Evolutionary conservation across 2,888 invertebrate species (phyloP), one percentile per base, ranked within the genome.

Genomic region (Proisotoma minuta): DNA sequence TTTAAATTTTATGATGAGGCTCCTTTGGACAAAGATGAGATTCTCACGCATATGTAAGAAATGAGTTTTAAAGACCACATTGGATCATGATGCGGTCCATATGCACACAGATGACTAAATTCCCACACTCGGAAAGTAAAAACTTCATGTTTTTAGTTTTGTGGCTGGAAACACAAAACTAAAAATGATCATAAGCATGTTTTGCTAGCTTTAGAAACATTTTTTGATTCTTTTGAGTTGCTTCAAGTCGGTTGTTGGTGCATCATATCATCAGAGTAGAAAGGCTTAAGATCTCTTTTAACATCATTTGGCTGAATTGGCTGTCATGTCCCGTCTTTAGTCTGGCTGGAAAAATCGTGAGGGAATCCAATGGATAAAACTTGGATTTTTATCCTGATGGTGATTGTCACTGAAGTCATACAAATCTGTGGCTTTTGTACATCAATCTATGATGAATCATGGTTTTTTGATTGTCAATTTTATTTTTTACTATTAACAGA

Each of bases 71-170:
- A 2, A 29, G 40, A 59, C 63, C 63, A 57, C 63, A 59, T n/a
- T 34, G 57, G n/a, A 47, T 40, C 59, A 60, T 63, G 63, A 50
- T 59, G 59, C 53, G 59, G 63, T 60, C 52, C 43, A 52, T 63
- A 56, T 56, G 56, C 59, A 62, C 54, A 58, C 62, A 62, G 47
- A 53, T 53, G 60, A 59, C 63, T 56, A n/a, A 47, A 59, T 63
- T 63, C 63, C 63, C 63, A 63, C 63, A 63, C 63, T 63, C 50
- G 54, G 26, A 51, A 34, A 48, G 26, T 22, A 26, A 5, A 34
- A 8, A 12, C 34, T 34, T 8, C 15, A 8, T 34, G n/a, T n/a
- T n/a, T n/a, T n/a, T n/a, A n/a, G n/a, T n/a, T n/a, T n/a, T n/a
- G n/a, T n/a, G n/a, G n/a, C n/a, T n/a, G n/a, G n/a, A n/a, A n/a